Evolutionary conservation across 2,113 vertebrate genomes (phyloP), one percentile per base, ranked within the genome.

Genomic region (Lepisosteus oculatus): DNA sequence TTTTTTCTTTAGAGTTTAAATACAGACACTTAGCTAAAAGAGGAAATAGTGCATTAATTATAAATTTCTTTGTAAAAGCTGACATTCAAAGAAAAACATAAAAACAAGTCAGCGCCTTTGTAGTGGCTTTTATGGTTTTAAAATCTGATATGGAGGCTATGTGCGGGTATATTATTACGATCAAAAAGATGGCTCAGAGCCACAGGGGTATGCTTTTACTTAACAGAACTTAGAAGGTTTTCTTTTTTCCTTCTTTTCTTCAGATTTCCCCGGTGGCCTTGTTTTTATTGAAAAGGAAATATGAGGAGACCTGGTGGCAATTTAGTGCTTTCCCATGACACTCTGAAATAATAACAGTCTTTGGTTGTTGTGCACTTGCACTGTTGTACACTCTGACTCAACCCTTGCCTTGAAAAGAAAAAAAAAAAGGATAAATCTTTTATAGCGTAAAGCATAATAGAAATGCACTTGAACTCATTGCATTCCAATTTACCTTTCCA

Each of bases 291-390:
- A 90, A 88, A 64, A 85, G 85, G 88, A 89, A 92, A 90, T 86
- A 84, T 84, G 85, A 91, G 90, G 82, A 91, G 88, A 90, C 86
- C 86, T 92, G 85, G 90, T 91, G 92, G 88, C 88, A 90, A 90
- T 92, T 90, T 85, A 89, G 81, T 89, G 86, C 84, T 78, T 90
- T 91, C 88, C 88, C 86, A 73, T 88, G 90, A 87, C 85, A 86
- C 81, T 87, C 87, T 85, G 83, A 87, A 91, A 89, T 90, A 91
- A 91, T 89, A 88, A 86, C 80, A 73, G 81, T 86, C 83, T 92
- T 88, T 84, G 83, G 79, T 90, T 90, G 83, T 64, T 64, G 17
- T 64, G 62, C 62, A 15, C 41, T 17, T 64, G 41, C 9, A 5
- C n/a, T 64, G 12, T 51, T 51, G 47, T 51, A 9, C 9, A 51